phyloP scores from a whole-genome alignment of 2,113 vertebrate species.

The Puntigrus tetrazona region DNA sequence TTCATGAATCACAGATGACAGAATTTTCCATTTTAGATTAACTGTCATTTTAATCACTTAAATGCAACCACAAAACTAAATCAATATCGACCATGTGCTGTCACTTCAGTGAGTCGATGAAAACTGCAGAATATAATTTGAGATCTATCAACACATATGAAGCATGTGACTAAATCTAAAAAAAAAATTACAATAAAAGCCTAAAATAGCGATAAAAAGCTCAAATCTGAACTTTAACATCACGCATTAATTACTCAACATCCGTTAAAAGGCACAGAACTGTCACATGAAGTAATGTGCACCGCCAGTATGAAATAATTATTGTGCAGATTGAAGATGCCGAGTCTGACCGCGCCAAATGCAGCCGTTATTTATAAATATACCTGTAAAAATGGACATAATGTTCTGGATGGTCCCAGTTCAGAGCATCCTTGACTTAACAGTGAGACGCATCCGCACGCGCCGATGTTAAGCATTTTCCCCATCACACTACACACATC shows the following conservation, averaged over 20 bases:
- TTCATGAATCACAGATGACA: not conserved
- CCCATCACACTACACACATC: conserved; percentile 45
- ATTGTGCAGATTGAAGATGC: conserved; percentile 22
- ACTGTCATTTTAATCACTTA: conserved; percentile 15
- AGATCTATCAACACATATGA: conserved; percentile 5
- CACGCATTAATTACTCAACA: not conserved
- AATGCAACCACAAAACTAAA: conserved; percentile 20
- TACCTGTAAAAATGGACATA: conserved; percentile 14
- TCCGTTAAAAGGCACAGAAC: not conserved
- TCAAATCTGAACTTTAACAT: not conserved
- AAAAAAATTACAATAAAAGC: not conserved
- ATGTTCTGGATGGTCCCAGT: conserved; percentile 2
- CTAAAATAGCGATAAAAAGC: not conserved
- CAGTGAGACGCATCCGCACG: not conserved
- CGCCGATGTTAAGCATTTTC: not conserved
- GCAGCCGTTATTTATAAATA: conserved; percentile 31
- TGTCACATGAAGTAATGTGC: not conserved
- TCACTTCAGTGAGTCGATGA: not conserved
- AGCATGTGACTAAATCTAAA: not conserved
- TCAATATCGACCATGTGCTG: conserved; percentile 32
- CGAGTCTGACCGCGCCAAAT: conserved; percentile 42
- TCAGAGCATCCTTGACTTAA: conserved; percentile 7
- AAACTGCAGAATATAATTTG: not conserved
- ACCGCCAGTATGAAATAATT: not conserved
- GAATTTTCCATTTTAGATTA: not conserved